Conservation (phyloP, 2,113 vertebrate genomes). For the Alectura lathami region DNA sequence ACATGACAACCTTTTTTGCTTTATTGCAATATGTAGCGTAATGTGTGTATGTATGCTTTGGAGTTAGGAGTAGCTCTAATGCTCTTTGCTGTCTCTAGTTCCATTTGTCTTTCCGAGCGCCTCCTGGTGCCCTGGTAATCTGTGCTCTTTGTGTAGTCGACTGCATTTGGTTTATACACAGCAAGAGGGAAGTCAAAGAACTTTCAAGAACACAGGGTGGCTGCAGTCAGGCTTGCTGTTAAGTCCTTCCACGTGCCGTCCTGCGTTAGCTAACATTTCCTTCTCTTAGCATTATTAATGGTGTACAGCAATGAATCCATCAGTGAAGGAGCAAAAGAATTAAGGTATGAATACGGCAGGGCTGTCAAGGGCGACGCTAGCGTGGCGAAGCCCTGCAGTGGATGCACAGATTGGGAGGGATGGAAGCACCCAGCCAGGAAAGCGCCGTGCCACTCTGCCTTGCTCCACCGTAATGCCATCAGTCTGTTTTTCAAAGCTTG, state of each 20-base stretch:
- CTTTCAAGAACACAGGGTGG: neutral
- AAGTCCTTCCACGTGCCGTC: neutral
- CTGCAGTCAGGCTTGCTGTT: neutral
- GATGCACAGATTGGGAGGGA: neutral
- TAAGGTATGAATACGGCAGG: neutral
- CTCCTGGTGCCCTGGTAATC: neutral
- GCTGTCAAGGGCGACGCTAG: neutral
- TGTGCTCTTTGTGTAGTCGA: neutral
- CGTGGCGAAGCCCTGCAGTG: neutral
- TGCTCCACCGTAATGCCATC: neutral
- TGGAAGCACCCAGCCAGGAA: neutral
- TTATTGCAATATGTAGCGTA: neutral
- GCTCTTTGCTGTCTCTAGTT: neutral
- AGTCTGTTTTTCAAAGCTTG: neutral
- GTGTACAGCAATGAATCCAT: neutral
- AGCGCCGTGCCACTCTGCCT: neutral
- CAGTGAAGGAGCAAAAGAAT: neutral
- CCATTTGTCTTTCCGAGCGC: neutral
- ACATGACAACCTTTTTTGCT: neutral
- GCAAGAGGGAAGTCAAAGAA: neutral
- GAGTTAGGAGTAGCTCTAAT: neutral
- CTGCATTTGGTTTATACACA: neutral
- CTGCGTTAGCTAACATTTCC: neutral
- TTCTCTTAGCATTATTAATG: neutral
- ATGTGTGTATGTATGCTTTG: neutral